Evolutionary conservation across 2,888 invertebrate species (phyloP).

Genomic region (Plebejus argus): DNA sequence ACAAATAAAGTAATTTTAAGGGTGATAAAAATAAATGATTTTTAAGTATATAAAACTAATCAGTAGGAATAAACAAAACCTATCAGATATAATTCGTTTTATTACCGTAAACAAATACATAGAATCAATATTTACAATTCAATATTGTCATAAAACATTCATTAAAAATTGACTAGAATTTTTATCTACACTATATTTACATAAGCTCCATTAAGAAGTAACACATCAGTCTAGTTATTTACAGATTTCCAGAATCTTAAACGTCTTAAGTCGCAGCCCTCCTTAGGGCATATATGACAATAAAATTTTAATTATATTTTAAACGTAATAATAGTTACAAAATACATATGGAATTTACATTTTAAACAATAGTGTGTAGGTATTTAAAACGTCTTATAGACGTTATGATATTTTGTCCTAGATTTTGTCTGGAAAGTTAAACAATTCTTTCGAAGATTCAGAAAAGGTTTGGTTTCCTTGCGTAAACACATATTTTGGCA

Average conservation of each 20-base stretch:
- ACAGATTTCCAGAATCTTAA: slow-evolving; percentile 46
- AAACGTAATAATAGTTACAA: not conserved
- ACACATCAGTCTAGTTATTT: slow-evolving; percentile 67
- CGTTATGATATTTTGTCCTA: not conserved
- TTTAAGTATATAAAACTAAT: too few relatives aligned
- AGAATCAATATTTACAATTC: slow-evolving; percentile 68
- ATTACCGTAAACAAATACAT: slow-evolving; percentile 69
- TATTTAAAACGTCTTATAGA: not conserved
- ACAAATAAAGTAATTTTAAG: too few relatives aligned
- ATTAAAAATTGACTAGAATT: slow-evolving; percentile 78
- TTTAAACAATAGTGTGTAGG: not conserved
- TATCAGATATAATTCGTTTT: slow-evolving; percentile 56
- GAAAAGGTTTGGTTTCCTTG: too few relatives aligned
- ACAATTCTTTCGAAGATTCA: too few relatives aligned
- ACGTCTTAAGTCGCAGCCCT: slow-evolving; percentile 20
- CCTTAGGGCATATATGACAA: not conserved
- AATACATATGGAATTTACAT: not conserved
- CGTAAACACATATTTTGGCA: not conserved
- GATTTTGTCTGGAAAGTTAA: too few relatives aligned
- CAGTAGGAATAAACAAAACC: slow-evolving; percentile 40
- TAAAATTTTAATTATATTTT: not conserved
- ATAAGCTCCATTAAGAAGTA: slow-evolving; percentile 74
- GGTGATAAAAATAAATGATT: too few relatives aligned
- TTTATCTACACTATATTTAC: slow-evolving; percentile 75
- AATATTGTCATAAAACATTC: slow-evolving; percentile 78